Percentiles rank a stretch among this genome's conserved stretches.
phyloP scores from a whole-genome alignment of 2,797 vertebrate genomes.

The Rousettus madagascariensis region DNA sequence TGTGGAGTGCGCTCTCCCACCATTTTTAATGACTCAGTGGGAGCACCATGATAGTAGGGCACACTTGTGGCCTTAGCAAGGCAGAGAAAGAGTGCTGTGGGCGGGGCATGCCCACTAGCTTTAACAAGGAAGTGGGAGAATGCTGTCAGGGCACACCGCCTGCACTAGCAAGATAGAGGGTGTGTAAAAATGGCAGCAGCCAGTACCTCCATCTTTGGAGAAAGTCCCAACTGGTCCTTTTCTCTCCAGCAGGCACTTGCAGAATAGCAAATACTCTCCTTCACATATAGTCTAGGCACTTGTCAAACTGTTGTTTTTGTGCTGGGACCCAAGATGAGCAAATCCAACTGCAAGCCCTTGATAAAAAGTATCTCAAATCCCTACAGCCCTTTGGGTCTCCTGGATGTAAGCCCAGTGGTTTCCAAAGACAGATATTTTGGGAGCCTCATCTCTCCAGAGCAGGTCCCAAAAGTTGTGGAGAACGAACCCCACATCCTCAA shows the following conservation, averaged over 20 bases:
- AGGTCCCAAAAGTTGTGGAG: neutral
- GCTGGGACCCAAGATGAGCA: neutral
- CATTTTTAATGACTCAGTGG: too few species aligned
- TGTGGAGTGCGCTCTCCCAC: too few species aligned
- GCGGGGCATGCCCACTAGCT: neutral
- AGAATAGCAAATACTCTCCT: neutral
- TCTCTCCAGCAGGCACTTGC: neutral
- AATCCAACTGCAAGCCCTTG: neutral
- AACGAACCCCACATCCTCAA: neutral
- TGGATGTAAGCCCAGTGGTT: neutral
- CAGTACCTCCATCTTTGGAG: neutral
- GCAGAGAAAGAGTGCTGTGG: rapidly evolving
- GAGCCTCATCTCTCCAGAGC: neutral
- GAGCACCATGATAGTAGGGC: neutral
- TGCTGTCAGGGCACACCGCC: neutral
- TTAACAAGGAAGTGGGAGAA: neutral
- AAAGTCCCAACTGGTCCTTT: neutral
- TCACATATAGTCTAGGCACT: neutral
- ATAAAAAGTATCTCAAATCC: neutral
- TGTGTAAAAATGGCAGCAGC: neutral
- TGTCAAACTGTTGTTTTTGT: neutral
- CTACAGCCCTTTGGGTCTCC: too few species aligned
- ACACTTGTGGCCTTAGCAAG: neutral
- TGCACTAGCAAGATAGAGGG: too few species aligned
- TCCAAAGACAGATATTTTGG: neutral